phyloP scores from a whole-genome alignment of 1,140 invertebrate species.

The Adoxophyes honmai region DNA sequence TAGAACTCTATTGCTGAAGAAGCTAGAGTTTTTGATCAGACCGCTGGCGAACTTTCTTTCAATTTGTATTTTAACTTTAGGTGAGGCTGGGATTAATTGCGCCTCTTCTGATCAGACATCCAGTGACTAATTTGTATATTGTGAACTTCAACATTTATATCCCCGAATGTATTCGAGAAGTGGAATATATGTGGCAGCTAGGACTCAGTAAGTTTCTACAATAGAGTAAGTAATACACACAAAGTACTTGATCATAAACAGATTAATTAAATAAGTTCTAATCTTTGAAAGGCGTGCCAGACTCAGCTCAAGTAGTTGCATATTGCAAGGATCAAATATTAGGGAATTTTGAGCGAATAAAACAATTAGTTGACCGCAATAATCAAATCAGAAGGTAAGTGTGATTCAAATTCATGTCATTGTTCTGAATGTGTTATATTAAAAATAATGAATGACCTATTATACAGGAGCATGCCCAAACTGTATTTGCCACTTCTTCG shows the following conservation, averaged over 20 bases:
- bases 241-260: no score
- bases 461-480: slow-evolving; percentile 75
- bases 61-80: slow-evolving; percentile 51
- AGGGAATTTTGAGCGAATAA: slow-evolving; percentile 78
- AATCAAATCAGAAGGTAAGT: slow-evolving; percentile 63
- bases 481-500: slow-evolving; percentile 84
- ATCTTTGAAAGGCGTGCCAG: slow-evolving; percentile 76
- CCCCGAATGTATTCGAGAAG: slow-evolving; percentile 83
- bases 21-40: no score
- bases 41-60: no score
- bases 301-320: slow-evolving; percentile 81
- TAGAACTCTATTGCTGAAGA: no score
- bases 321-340: slow-evolving; percentile 83
- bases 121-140: slow-evolving; percentile 77
- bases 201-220: slow-evolving; percentile 70
- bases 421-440: no score
- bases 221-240: no score
- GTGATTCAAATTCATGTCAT: no score
- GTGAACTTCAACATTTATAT: slow-evolving; percentile 86
- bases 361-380: slow-evolving; percentile 79
- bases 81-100: slow-evolving; percentile 79
- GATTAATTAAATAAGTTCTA: slow-evolving; percentile 9
- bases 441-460: background rate
- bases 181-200: slow-evolving; percentile 85
- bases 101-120: slow-evolving; percentile 79